These are phyloP conservation scores for Caenorhabditis sp. DNA, from an alignment of 2,888 invertebrate species.

Conservation along the genomic window DNA sequence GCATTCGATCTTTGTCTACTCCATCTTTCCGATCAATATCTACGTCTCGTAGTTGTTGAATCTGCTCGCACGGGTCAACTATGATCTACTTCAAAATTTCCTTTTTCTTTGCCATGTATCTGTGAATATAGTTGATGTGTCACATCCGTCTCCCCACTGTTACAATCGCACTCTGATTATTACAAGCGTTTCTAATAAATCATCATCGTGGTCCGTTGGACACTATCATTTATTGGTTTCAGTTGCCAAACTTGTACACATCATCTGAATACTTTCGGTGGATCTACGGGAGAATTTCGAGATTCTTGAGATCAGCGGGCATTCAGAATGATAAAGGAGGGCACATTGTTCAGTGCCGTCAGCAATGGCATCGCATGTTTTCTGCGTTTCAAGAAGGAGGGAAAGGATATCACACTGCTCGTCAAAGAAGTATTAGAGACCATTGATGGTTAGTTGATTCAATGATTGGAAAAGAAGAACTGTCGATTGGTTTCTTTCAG, in stretches of 20 bases:
- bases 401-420: background rate
- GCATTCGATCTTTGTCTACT: slow-evolving; percentile 2
- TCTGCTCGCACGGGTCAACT: background rate
- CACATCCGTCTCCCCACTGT: background rate
- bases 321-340: background rate
- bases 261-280: background rate
- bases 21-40: background rate
- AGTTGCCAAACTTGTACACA: slow-evolving; percentile 5
- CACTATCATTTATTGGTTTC: background rate
- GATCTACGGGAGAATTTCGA: background rate
- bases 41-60: background rate
- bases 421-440: background rate
- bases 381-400: background rate
- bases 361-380: background rate
- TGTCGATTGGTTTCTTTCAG: too few species aligned
- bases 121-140: background rate
- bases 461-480: too few species aligned
- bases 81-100: slow-evolving; percentile 2
- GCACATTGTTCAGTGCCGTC: background rate
- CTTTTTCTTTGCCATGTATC: background rate
- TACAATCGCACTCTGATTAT: background rate
- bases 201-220: background rate
- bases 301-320: background rate
- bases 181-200: background rate
- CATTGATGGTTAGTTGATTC: slow-evolving; percentile 5